Percentiles rank a stretch among this genome's conserved stretches.
Conservation (phyloP, 2,888 invertebrate species). For the Eledone cirrhosa region DNA sequence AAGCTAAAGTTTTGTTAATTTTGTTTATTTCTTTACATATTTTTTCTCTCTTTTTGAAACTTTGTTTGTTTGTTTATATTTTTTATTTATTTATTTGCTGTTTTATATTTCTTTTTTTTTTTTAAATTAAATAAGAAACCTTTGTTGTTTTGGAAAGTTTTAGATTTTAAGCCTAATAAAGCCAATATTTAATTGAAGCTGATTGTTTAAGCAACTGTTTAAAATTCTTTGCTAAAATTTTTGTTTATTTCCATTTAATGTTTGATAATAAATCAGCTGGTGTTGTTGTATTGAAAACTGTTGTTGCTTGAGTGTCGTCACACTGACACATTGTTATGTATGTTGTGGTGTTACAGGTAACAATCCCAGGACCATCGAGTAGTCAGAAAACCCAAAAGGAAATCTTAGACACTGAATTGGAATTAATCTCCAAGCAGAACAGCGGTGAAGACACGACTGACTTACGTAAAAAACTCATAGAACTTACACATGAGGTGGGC, state of each 20-base stretch:
- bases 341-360: no score
- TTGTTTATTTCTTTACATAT: no score
- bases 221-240: neutral
- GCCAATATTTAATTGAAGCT: neutral
- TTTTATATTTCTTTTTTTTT: neutral
- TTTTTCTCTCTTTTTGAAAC: no score
- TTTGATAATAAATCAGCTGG: neutral
- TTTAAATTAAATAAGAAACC: no score
- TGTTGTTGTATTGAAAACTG: neutral
- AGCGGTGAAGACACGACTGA: conserved; percentile 84
- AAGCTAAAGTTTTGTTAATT: no score
- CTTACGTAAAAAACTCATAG: conserved; percentile 79
- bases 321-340: no score
- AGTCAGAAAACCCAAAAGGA: conserved; percentile 77
- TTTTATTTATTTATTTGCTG: no score
- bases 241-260: neutral
- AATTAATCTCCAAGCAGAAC: conserved; percentile 87
- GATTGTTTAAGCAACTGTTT: neutral
- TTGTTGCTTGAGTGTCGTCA: neutral
- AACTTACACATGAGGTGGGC: conserved; percentile 71
- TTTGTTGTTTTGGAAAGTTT: neutral
- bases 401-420: conserved; percentile 88
- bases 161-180: neutral
- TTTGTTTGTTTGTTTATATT: no score
- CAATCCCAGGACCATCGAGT: neutral